Base-by-base conservation (phyloP, 2,797 vertebrate genomes). In the Anguilla megastoma region DNA sequence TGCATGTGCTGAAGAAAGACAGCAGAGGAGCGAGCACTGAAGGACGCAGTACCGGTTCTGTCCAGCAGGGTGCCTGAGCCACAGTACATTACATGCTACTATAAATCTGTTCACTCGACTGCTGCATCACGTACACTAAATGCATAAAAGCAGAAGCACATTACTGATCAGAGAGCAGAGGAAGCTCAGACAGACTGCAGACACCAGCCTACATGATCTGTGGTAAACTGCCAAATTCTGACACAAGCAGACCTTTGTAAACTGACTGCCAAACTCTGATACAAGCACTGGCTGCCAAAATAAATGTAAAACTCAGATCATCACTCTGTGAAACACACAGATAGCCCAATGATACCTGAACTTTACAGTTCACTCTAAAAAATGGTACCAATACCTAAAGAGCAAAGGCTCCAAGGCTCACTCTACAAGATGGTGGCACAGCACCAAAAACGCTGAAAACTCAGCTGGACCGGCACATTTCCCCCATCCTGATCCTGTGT, bases 51-150 rank as follows among this genome's bases (percentile, higher is more conserved):
- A 60, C 36, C 21, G 4, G 16, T 18, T 80, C 9, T n/a, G 33
- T 87, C 86, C 86, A 87, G 86, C 74, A 60, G 86, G 74, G 74
- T 71, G 86, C 71, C 14, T 54, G 50, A 52, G 54, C 3, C 21
- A 50, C 86, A 82, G 80, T 63, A 16, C n/a, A 41, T 24, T 30
- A 36, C 60, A 24, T 82, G 76, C 76, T 33, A 24, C 87, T 33
- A n/a, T 41, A 50, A 82, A 48, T n/a, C 18, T 82, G 79, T 21
- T 48, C 24, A 24, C 79, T 76, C 74, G 18, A 76, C 74, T 50
- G 79, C 45, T 50, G 41, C 24, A 84, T 27, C 45, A 24, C n/a
- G 71, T 45, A 54, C 21, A 18, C 56, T 52, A 36, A 84, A 71
- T 54, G 50, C 83, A 48, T 27, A 45, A 85, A 45, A 63, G 18